Evolutionary conservation across 1,140 invertebrate genomes (phyloP).

Genomic region (Drosophila ercepeae): DNA sequence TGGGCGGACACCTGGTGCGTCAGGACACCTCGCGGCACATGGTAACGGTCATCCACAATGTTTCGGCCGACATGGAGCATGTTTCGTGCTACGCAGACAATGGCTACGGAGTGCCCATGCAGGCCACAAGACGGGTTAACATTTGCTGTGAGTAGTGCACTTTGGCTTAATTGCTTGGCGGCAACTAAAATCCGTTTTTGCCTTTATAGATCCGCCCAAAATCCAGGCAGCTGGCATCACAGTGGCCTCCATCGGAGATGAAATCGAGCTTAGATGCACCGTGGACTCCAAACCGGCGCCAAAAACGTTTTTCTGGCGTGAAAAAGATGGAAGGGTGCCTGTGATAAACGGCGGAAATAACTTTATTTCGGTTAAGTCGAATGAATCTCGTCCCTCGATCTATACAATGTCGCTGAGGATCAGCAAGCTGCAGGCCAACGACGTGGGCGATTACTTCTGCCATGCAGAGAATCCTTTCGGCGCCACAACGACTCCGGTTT

Average conservation of each 20-base stretch:
- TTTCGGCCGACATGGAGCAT: conserved; percentile 91
- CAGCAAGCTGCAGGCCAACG: conserved; percentile 87
- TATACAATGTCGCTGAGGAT: conserved; percentile 90
- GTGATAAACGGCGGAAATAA: conserved; percentile 91
- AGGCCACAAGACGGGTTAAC: conserved; percentile 89
- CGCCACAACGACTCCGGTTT: conserved; percentile 88
- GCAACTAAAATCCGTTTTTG: neutral
- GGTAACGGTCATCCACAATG: conserved; percentile 92
- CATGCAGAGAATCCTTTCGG: conserved; percentile 92
- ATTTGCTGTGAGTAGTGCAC: conserved; percentile 89
- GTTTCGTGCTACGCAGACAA: conserved; percentile 94
- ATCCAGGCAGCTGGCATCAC: conserved; percentile 90
- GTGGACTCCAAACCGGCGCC: conserved; percentile 91
- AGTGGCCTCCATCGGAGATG: conserved; percentile 89
- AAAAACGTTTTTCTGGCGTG: conserved; percentile 91
- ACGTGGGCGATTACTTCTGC: conserved; percentile 92
- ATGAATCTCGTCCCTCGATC: conserved; percentile 84
- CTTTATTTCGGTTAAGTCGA: conserved; percentile 85
- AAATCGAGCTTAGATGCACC: conserved; percentile 89
- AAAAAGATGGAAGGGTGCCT: conserved; percentile 87
- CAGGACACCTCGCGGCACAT: conserved; percentile 91
- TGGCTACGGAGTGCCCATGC: conserved; percentile 92
- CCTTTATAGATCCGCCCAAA: conserved; percentile 87
- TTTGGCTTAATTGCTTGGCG: neutral
- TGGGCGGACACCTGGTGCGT: conserved; percentile 87